A percentile compares a stretch with the other conserved stretches of the same genome.
These are phyloP conservation scores for Lissonota sp. DNA, from an alignment of 2,888 invertebrate genomes.

Conservation along the genomic window DNA sequence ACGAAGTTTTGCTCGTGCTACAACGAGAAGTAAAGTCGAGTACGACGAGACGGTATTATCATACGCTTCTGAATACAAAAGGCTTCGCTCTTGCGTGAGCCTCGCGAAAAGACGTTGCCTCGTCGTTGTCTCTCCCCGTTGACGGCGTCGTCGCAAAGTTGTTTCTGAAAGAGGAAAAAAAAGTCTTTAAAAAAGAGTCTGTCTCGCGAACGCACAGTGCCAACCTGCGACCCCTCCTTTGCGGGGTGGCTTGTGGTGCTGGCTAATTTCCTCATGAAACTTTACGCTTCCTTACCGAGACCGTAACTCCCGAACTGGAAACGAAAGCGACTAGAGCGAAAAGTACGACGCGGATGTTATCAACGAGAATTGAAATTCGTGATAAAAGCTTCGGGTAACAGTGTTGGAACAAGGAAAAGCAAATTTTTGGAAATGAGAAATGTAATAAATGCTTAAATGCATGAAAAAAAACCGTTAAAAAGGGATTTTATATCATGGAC, in stretches of 20 bases:
- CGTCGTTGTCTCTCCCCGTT: conserved; percentile 37
- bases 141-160: conserved; percentile 55
- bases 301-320: background rate
- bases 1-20: conserved; percentile 42
- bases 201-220: conserved; percentile 8
- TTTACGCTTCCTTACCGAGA: conserved; percentile 48
- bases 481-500: too few relatives aligned
- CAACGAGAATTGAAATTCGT: conserved; percentile 44
- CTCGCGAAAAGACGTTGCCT: conserved; percentile 21
- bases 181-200: conserved; percentile 40
- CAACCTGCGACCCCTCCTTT: background rate
- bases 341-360: conserved; percentile 43
- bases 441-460: too few relatives aligned
- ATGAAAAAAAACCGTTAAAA: too few relatives aligned
- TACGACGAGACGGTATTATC: conserved; percentile 71
- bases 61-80: conserved; percentile 74
- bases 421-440: background rate
- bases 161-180: conserved; percentile 44
- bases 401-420: background rate
- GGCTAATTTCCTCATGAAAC: conserved; percentile 65
- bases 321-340: too few relatives aligned
- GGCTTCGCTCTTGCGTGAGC: conserved; percentile 58
- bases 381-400: conserved; percentile 4
- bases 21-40: conserved; percentile 35
- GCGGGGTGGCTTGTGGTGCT: conserved; percentile 17